These are phyloP conservation scores for Lacerta viridis DNA, from an alignment of 2,797 vertebrate species.

Conservation along the genomic window DNA sequence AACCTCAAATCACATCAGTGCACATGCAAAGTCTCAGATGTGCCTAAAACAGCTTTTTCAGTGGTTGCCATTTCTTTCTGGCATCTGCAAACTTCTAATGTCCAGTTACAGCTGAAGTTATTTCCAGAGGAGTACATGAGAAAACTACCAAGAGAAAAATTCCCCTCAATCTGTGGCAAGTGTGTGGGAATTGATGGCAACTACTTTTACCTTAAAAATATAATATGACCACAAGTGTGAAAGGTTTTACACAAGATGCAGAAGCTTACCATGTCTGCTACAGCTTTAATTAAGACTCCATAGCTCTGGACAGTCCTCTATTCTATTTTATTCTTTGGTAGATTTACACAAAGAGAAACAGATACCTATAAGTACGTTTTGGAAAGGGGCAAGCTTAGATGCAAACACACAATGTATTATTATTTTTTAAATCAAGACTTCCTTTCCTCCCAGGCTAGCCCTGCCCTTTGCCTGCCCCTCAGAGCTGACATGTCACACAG, in stretches of 20 bases:
- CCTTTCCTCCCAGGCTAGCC: no score
- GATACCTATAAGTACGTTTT: no score
- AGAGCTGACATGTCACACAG: no score
- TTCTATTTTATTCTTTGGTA: no score
- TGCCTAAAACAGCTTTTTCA: background rate
- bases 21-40: background rate
- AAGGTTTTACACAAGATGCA: background rate
- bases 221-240: no score
- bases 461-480: no score
- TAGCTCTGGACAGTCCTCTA: slow-evolving; percentile 9
- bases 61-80: background rate
- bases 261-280: slow-evolving; percentile 1
- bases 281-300: slow-evolving; percentile 31
- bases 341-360: no score
- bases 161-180: background rate
- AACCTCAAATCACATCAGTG: background rate
- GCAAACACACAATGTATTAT: no score
- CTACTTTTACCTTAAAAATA: background rate
- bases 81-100: background rate
- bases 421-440: no score
- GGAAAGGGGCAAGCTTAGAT: no score
- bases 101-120: background rate
- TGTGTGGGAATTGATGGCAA: background rate
- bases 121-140: background rate
- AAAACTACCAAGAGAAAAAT: background rate